Evolutionary conservation across 2,888 invertebrate species (phyloP).

Genomic region (Eugnorisma glareosa): DNA sequence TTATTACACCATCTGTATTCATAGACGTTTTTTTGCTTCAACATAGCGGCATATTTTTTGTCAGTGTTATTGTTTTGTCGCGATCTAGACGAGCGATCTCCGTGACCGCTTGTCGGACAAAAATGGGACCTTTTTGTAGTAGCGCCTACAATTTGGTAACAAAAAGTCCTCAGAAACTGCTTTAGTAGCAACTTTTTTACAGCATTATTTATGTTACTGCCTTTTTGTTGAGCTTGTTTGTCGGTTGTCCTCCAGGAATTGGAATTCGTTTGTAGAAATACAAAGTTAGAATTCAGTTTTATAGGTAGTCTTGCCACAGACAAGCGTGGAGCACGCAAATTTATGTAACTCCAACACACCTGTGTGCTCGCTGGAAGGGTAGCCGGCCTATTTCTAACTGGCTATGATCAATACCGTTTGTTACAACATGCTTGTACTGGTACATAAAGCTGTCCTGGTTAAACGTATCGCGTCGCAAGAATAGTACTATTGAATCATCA

Average conservation of each 20-base stretch:
- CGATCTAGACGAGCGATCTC: conserved; percentile 51
- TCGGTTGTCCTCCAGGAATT: conserved; percentile 33
- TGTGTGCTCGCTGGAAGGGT: conserved; percentile 31
- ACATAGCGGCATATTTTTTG: conserved; percentile 69
- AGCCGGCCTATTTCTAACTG: conserved; percentile 45
- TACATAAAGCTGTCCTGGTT: conserved; percentile 45
- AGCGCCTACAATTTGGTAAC: conserved; percentile 34
- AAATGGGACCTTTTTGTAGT: conserved; percentile 49
- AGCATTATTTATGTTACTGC: conserved; percentile 26
- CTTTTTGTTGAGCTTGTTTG: conserved; percentile 31
- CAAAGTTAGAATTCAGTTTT: conserved; percentile 46
- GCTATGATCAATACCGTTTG: conserved; percentile 45
- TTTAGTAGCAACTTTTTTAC: conserved; percentile 27
- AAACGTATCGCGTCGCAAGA: conserved; percentile 55
- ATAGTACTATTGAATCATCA: conserved; percentile 67
- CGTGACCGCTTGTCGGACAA: conserved; percentile 52
- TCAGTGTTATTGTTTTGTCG: conserved; percentile 56
- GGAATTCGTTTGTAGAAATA: conserved; percentile 33
- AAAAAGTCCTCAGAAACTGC: conserved; percentile 33
- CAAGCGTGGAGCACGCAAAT: conserved; percentile 45
- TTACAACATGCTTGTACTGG: conserved; percentile 40
- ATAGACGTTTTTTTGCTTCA: conserved; percentile 58
- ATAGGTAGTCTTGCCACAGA: conserved; percentile 23
- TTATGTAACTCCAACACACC: conserved; percentile 40
- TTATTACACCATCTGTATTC: conserved; percentile 61